Conservation (phyloP, 1,140 invertebrate species). For the Chionoecetes opilio region DNA sequence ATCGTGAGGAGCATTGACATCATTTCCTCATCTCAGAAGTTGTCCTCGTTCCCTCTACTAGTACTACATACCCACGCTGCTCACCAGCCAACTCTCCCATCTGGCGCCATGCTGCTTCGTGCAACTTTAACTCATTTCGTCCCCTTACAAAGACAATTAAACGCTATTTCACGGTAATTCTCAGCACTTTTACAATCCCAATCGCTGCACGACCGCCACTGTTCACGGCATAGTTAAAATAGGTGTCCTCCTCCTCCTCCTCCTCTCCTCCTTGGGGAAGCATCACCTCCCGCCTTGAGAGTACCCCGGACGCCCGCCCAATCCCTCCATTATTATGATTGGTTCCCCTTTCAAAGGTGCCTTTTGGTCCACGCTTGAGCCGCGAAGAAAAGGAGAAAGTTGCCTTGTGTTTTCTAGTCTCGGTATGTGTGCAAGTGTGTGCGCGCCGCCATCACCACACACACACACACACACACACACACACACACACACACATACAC, state of each 20-base stretch:
- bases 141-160: neutral
- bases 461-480: slow-evolving; percentile 53
- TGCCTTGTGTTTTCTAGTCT: neutral
- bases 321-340: slow-evolving; percentile 32
- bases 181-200: neutral
- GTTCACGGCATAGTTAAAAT: neutral
- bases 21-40: too few species aligned
- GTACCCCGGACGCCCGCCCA: neutral
- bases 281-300: neutral
- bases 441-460: neutral
- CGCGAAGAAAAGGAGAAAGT: neutral
- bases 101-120: too few species aligned
- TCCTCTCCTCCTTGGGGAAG: neutral
- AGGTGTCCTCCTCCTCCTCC: neutral
- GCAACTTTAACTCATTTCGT: neutral
- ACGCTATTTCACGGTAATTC: neutral
- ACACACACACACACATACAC: neutral
- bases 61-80: too few species aligned
- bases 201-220: neutral
- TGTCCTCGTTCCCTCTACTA: too few species aligned
- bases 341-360: slow-evolving; percentile 2
- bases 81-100: too few species aligned
- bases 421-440: neutral
- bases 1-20: too few species aligned
- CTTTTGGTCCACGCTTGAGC: neutral